Base-by-base conservation (phyloP, 92 coral and sea anemone species). In the Heteractis magnifica region DNA sequence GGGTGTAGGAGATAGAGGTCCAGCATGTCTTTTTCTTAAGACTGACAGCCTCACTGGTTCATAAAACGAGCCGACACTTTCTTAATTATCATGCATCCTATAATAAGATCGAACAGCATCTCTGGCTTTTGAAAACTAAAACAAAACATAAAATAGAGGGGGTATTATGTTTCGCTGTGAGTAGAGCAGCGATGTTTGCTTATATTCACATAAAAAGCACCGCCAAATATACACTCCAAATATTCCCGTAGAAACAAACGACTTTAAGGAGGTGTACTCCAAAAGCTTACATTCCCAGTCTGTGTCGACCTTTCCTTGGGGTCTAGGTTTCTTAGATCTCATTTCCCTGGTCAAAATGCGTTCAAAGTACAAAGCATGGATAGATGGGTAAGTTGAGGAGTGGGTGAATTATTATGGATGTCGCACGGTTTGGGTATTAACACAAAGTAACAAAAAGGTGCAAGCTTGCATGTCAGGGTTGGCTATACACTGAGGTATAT, bases 151-250 rank as follows among this genome's bases (percentile, higher is more conserved):
- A 81, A 60, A 68, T 55, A 68, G 49, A 21, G 51, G 65, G 44
- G 51, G 19, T 81, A 81, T 70, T 23, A 49, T 51, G 84, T 81
- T 70, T 34, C 56, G 55, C 53, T 51, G 58, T 68, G 59, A 81
- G 75, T 20, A 65, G 84, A 51, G 77, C 64, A 34, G 76, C 26
- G 73, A 68, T 81, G 84, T 81, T 81, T 81, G 84, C 84, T 81
- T 52, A 75, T 72, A 13, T 26, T 75, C 71, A 72, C 79, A 52
- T 75, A 56, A 75, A 72, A 82, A 82, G 71, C 16, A 65, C 86
- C 79, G 79, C 52, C 86, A 82, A 82, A 60, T 77, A 56, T 74
- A 82, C 86, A 55, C 86, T 72, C 86, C 71, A 82, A 82, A 72
- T 72, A 75, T 75, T 82, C 86, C 53, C 26, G 79, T 58, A 44